Evolutionary conservation across 2,113 vertebrate genomes (phyloP), one percentile per base, ranked within the genome.

Genomic region (Alces alces): DNA sequence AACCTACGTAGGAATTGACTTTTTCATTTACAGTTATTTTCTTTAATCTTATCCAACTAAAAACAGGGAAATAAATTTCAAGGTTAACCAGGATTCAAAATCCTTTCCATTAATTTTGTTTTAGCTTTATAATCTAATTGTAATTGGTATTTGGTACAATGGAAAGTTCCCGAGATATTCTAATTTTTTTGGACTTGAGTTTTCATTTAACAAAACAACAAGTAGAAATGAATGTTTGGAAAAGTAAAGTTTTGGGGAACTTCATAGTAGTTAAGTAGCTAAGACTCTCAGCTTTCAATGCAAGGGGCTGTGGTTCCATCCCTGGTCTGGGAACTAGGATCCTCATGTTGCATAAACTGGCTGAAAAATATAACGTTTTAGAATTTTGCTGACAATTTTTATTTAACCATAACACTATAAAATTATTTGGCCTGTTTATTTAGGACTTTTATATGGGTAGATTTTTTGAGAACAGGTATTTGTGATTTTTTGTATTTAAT

Each of bases 11-110:
- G n/a, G 36, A 6, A 39, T 0, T 39, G n/a, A 70, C n/a, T 70
- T 19, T 70, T 2, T 70, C n/a, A 39, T 39, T 70, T 70, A 70
- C 2, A 64, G n/a, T 96, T 97, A 96, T 86, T 90, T 96, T 97
- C 73, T 78, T 82, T 96, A 91, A 87, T 13, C 55, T 97, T 58
- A 93, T 54, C 33, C 10, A 83, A 12, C 5, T 0, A 0, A 86
- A 64, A 86, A 93, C 86, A 36, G n/a, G 79, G 39, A 83, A 80
- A 36, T 45, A 85, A 47, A 93, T 6, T 55, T 91, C 52, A 96
- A 93, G 19, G 8, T 94, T 87, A 94, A 88, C 25, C 16, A 84
- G 39, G 16, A 94, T 55, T 92, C 54, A 93, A 88, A 19, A 47
- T 70, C 14, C 0, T 93, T 96, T 89, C 54, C 13, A 50, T 91